Percentiles rank a stretch among this genome's conserved stretches.
Conservation (phyloP, 92 coral and sea anemone genomes). For the Hydrozoanthus gracilis region DNA sequence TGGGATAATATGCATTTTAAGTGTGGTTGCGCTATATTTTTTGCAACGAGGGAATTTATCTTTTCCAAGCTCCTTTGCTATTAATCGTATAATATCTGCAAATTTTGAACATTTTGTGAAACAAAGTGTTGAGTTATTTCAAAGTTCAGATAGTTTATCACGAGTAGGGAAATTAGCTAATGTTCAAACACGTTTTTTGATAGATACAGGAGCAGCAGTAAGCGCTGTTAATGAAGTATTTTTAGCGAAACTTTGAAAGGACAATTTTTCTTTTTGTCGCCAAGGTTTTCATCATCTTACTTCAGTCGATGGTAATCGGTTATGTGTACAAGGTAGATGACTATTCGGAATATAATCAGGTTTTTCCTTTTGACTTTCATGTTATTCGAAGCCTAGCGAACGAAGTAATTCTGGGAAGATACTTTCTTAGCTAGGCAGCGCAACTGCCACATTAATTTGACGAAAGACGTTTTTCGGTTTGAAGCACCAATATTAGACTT, state of each 20-base stretch:
- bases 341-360: background rate
- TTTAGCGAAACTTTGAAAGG: background rate
- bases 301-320: constrained; percentile 7
- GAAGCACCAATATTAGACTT: background rate
- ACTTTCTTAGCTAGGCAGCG: background rate
- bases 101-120: too few species aligned
- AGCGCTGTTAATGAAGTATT: too few species aligned
- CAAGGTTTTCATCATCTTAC: background rate
- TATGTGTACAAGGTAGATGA: background rate
- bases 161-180: too few species aligned
- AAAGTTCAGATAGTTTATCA: too few species aligned
- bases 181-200: too few species aligned
- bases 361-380: constrained; percentile 1
- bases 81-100: too few species aligned
- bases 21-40: too few species aligned
- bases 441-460: background rate
- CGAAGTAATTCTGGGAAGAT: constrained; percentile 1
- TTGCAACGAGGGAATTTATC: too few species aligned
- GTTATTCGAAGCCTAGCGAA: background rate
- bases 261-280: background rate
- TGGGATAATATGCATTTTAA: too few species aligned
- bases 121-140: too few species aligned
- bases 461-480: background rate
- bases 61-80: too few species aligned
- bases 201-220: too few species aligned